Percentiles rank a stretch among this genome's conserved stretches.
phyloP scores from a whole-genome alignment of 2,888 invertebrate species.

The Branchipolynoe longqiensis region DNA sequence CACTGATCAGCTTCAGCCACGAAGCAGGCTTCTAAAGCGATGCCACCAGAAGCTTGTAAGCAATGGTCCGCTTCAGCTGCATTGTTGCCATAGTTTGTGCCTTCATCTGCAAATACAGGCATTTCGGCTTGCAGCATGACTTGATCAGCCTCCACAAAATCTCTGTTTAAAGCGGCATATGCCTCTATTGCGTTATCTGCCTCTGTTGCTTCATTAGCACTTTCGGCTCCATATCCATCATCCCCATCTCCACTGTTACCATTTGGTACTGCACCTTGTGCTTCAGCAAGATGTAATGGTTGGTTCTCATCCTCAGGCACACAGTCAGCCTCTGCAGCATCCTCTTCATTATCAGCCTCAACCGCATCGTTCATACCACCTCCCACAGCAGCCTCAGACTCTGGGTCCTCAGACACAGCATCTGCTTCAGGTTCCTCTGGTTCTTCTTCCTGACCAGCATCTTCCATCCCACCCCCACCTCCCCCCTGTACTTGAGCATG shows the following conservation, averaged over 20 bases:
- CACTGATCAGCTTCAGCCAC: constrained; percentile 25
- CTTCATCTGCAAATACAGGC: neutral
- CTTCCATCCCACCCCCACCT: neutral
- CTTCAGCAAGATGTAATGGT: neutral
- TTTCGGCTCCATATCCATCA: neutral
- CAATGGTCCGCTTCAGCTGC: constrained; percentile 34
- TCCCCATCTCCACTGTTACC: neutral
- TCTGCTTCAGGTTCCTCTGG: constrained; percentile 53
- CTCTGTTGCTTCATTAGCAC: constrained; percentile 21
- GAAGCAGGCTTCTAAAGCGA: neutral
- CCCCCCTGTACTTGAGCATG: neutral
- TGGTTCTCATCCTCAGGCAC: neutral
- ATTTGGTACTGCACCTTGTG: neutral
- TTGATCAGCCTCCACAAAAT: constrained; percentile 3
- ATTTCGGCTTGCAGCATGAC: neutral
- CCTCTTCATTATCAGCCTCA: constrained; percentile 11
- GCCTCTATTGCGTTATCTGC: constrained; percentile 29
- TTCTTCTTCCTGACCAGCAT: constrained; percentile 11
- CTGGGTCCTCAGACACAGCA: constrained; percentile 46
- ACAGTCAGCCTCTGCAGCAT: constrained; percentile 11
- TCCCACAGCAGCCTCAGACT: constrained; percentile 18
- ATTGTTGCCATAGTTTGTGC: neutral
- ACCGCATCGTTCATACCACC: constrained; percentile 43
- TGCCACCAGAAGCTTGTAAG: constrained; percentile 21
- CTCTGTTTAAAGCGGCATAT: neutral